Evolutionary conservation across 1,140 invertebrate species (phyloP), one percentile per base, ranked within the genome.

Genomic region (Catajapyx aquilonaris): DNA sequence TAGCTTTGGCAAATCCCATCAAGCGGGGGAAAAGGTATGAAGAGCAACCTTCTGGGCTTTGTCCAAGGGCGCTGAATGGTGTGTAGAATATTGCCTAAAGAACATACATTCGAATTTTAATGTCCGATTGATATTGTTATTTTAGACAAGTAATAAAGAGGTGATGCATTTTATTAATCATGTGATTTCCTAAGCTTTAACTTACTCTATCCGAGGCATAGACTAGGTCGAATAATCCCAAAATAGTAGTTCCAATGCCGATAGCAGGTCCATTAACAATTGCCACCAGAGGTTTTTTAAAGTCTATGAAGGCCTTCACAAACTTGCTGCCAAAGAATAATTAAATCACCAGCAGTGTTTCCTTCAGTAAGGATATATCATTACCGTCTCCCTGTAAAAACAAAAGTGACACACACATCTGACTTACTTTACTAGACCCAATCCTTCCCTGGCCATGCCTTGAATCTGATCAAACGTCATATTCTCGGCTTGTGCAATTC

Each of bases 191-290:
- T n/a, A n/a, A n/a, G n/a, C n/a, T n/a, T n/a, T n/a, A n/a, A 45
- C 28, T 47, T 51, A 71, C 71, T 41, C 54, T 70, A 39, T 84
- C 71, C n/a, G 73, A 73, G 25, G 84, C 79, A 59, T 81, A 88
- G 18, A 94, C 74, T 33, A 80, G 62, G 63, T 97, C 91, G 67
- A 73, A 94, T 1, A 95, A 60, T 7, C 69, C 70, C 16, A 88
- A 55, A 0, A 75, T 71, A 7, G 88, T 94, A 1, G 76, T 74
- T 34, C 73, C 74, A 44, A 96, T 73, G 13, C 93, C 93, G 42
- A 94, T 69, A 13, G 88, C 85, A 34, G 83, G 85, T 23, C 88
- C 91, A 69, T 95, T 90, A 0, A 96, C 73, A 30, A 91, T 57
- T 22, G 73, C 81, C 39, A 95, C 66, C 30, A 97, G 51, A 15